phyloP scores from a whole-genome alignment of 1,140 invertebrate genomes.

The Drosophila bifasciata region DNA sequence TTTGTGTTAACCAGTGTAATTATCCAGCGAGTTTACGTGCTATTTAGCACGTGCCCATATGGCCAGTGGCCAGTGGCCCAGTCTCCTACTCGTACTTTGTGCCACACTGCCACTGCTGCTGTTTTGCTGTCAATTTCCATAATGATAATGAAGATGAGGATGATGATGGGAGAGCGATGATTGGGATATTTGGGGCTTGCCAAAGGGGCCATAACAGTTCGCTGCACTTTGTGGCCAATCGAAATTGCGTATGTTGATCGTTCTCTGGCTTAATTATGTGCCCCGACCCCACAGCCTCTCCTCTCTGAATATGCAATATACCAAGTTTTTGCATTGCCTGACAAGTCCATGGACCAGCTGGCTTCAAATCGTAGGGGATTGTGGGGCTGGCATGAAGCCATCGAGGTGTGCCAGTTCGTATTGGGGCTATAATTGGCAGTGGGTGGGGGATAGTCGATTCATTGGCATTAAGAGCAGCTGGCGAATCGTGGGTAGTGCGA shows the following conservation, averaged over 20 bases:
- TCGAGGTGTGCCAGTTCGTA: constrained; percentile 11
- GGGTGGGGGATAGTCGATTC: constrained; percentile 47
- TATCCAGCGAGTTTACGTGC: constrained; percentile 27
- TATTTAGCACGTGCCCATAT: constrained; percentile 43
- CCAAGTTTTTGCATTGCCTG: constrained; percentile 35
- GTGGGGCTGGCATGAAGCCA: background rate
- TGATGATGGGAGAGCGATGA: constrained; percentile 36
- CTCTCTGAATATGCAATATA: constrained; percentile 51
- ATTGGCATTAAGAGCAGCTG: constrained; percentile 60
- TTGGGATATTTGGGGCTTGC: constrained; percentile 32
- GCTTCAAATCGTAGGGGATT: constrained; percentile 1
- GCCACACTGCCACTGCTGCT: constrained; percentile 1
- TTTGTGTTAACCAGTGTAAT: constrained; percentile 28
- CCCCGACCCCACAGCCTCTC: background rate
- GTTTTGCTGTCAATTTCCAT: constrained; percentile 31
- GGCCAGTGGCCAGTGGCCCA: constrained; percentile 1
- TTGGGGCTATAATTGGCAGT: constrained; percentile 27
- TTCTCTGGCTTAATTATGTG: constrained; percentile 59
- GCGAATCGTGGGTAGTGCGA: constrained; percentile 56
- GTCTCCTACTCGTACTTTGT: background rate
- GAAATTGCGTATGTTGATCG: constrained; percentile 65
- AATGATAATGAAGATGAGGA: constrained; percentile 41
- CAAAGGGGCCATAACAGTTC: constrained; percentile 40
- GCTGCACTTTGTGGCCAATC: constrained; percentile 67
- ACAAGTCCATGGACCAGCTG: constrained; percentile 15